Base-by-base conservation (phyloP, 2,797 vertebrate genomes). In the Fistularia commersonii region DNA sequence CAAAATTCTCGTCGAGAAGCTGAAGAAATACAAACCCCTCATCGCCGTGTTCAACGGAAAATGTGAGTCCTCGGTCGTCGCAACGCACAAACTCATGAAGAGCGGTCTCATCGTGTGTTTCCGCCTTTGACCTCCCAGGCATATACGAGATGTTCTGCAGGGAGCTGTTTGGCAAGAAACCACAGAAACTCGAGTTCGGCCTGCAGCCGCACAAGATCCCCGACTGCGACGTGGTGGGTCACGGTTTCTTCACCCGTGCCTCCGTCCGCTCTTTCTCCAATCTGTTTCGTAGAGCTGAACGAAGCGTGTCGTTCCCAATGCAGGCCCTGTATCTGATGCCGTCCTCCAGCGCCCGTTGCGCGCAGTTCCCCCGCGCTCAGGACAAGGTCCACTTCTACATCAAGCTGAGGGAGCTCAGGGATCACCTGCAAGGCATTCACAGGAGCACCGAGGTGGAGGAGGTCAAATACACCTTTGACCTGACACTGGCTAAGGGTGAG, bases 91-190 rank as follows among this genome's bases (percentile, higher is more conserved):
- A 3, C n/a, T 9, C 43, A 6, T 11, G 11, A 3, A 34, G 31
- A 8, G 41, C 11, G 8, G 23, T 8, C 12, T 32, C 33, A 8
- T 35, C 3, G 56, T 40, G 5, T 15, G 31, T 40, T 7, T 46
- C 12, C 37, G 1, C 12, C 35, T 1, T 10, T 56, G 15, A 14
- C 35, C 12, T 3, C 23, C 1, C 51, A 99, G 97, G 97, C 82
- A 99, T 99, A 85, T 99, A 97, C 89, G 97, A 99, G 89, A 98
- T 99, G 90, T 99, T 99, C 90, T 98, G 96, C 87, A 93, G 92
- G 87, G 97, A 99, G 77, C 78, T 99, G 76, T 99, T 98, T 90
- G 96, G 97, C 59, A 92, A 98, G 77, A 98, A 93, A 78, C 92
- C 97, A 61, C 93, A 95, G 84, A 94, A 91, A 2, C 88, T 99